These are phyloP conservation scores for Drosophila kurseongensis DNA, from an alignment of 1,140 invertebrate genomes.

Conservation along the genomic window DNA sequence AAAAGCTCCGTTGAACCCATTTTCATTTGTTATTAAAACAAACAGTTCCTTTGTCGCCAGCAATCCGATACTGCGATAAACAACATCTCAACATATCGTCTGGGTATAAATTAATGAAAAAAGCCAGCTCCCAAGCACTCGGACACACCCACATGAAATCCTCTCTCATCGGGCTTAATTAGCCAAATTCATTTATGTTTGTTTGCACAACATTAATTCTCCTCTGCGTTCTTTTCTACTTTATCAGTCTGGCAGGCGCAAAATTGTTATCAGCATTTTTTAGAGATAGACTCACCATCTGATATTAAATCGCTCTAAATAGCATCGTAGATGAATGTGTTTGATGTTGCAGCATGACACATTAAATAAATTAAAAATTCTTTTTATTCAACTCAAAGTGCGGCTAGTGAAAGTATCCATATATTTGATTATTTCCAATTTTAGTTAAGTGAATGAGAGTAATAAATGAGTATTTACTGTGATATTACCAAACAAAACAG, in stretches of 20 bases:
- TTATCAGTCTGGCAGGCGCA: constrained; percentile 12
- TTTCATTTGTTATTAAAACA: constrained; percentile 19
- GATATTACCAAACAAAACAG: background rate
- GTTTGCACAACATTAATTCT: constrained; percentile 35
- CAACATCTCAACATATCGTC: constrained; percentile 11
- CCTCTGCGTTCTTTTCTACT: constrained; percentile 3
- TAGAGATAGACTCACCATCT: constrained; percentile 36
- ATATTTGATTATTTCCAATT: background rate
- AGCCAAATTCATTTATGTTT: constrained; percentile 24
- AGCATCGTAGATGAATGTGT: constrained; percentile 43
- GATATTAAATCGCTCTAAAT: constrained; percentile 73
- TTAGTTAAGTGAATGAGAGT: no score
- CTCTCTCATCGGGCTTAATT: constrained; percentile 21
- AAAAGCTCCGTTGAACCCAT: background rate
- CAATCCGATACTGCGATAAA: constrained; percentile 6
- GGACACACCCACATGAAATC: constrained; percentile 1
- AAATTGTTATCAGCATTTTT: constrained; percentile 34
- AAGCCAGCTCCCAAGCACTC: background rate
- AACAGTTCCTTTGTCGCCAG: constrained; percentile 22
- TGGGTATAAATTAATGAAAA: constrained; percentile 18
- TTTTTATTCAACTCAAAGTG: constrained; percentile 11
- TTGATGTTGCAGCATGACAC: constrained; percentile 26
- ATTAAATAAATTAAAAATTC: constrained; percentile 71
- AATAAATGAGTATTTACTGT: no score
- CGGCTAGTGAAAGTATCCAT: constrained; percentile 3